Evolutionary conservation across 2,113 vertebrate genomes (phyloP).

Genomic region (Ifrita kowaldi): DNA sequence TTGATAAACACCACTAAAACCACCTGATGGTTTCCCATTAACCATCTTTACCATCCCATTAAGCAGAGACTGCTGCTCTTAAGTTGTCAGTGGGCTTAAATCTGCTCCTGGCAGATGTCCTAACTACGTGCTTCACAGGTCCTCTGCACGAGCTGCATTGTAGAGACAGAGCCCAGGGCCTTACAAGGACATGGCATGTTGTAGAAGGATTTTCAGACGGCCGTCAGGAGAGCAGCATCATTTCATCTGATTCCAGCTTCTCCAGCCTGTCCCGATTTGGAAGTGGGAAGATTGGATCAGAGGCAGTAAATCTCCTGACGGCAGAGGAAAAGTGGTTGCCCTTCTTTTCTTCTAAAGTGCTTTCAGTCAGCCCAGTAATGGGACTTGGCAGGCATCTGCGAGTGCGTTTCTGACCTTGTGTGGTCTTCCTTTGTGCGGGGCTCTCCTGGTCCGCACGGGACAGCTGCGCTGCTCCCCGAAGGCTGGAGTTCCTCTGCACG

Average conservation of each 20-base stretch:
- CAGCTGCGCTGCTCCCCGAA: fast-evolving
- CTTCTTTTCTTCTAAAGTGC: slow-evolving; percentile 17
- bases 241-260: slow-evolving; percentile 40
- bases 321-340: background rate
- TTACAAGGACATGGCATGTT: slow-evolving; percentile 62
- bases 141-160: background rate
- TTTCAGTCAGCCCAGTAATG: background rate
- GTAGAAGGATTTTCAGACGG: slow-evolving; percentile 4
- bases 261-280: slow-evolving; percentile 34
- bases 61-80: background rate
- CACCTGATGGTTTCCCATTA: background rate
- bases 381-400: background rate
- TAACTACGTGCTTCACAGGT: slow-evolving; percentile 5
- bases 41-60: background rate
- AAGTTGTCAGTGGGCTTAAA: slow-evolving; percentile 25
- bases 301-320: background rate
- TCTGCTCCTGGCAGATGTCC: slow-evolving; percentile 39
- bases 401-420: background rate
- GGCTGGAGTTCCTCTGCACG: background rate
- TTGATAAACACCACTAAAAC: background rate
- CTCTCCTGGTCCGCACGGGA: background rate
- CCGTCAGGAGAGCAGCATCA: background rate
- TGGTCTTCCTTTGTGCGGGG: background rate
- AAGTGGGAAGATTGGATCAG: slow-evolving; percentile 31
- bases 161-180: slow-evolving; percentile 28